A percentile compares a stretch with the other conserved stretches of the same genome.
phyloP scores from a whole-genome alignment of 2,797 vertebrate species.

The Orientallactaga sibirica region DNA sequence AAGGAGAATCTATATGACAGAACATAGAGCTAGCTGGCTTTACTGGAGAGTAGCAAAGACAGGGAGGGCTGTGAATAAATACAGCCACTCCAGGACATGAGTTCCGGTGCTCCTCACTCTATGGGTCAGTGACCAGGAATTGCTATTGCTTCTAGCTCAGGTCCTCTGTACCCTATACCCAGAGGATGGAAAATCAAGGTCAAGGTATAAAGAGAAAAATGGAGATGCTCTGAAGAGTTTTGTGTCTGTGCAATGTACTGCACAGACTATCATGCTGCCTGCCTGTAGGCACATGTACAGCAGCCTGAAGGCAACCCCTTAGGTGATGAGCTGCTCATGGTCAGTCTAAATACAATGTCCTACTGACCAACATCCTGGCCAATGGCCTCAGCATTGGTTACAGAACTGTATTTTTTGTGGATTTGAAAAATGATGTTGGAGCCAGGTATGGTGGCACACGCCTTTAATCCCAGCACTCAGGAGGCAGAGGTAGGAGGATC shows the following conservation, averaged over 20 bases:
- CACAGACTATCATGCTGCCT: not conserved
- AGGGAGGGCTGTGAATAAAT: not conserved
- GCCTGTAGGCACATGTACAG: not conserved
- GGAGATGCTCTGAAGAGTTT: not conserved
- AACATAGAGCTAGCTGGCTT: not conserved
- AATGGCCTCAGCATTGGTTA: not conserved
- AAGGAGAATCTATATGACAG: conserved; percentile 33
- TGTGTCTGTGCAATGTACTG: not conserved
- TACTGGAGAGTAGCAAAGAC: not conserved
- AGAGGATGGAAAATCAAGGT: not conserved
- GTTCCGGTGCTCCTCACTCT: not conserved
- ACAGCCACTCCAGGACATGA: not conserved
- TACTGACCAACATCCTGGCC: not conserved
- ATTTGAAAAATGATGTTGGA: conserved; percentile 34
- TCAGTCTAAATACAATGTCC: not conserved
- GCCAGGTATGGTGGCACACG: too few relatives aligned
- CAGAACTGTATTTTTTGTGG: not conserved
- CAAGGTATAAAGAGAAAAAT: not conserved
- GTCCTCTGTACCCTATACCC: not conserved
- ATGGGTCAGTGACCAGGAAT: not conserved
- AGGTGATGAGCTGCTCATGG: not conserved
- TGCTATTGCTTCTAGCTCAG: not conserved
- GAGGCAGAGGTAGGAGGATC: too few relatives aligned
- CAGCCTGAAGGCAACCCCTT: not conserved
- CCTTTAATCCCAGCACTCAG: too few relatives aligned